Evolutionary conservation across 2,113 vertebrate genomes (phyloP).

Genomic region (Salminus brasiliensis): DNA sequence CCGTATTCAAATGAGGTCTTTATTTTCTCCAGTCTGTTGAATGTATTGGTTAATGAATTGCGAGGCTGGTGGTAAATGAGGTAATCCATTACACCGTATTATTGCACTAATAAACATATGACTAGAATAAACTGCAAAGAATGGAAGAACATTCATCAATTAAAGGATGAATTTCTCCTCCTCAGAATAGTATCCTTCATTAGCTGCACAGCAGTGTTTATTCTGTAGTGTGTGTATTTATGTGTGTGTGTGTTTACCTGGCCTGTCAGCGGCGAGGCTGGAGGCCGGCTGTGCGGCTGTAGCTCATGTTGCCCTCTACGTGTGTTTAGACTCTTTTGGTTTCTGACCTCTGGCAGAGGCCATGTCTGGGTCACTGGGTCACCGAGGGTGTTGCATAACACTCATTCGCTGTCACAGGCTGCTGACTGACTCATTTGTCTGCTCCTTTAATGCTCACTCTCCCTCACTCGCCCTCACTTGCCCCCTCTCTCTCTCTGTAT

Average conservation of each 20-base stretch:
- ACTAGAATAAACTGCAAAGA: no score
- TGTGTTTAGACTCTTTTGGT: conserved; percentile 56
- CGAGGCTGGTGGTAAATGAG: no score
- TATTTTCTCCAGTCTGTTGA: no score
- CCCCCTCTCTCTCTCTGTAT: neutral
- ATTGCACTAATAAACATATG: no score
- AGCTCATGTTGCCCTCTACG: conserved; percentile 52
- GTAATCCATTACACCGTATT: no score
- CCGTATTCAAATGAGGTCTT: no score
- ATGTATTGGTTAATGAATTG: no score
- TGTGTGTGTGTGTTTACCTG: conserved; percentile 36
- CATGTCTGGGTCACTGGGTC: conserved; percentile 61
- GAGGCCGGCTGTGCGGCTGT: conserved; percentile 39
- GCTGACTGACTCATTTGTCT: conserved; percentile 14
- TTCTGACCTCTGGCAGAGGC: conserved; percentile 62
- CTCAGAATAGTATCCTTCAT: no score
- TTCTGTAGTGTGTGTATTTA: no score
- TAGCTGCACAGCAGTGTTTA: no score
- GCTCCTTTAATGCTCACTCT: conserved; percentile 7
- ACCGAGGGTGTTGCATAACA: conserved; percentile 58
- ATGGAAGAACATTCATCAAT: no score
- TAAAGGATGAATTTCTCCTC: no score
- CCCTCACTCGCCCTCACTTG: neutral
- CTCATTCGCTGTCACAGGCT: conserved; percentile 28
- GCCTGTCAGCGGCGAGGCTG: neutral